These are phyloP conservation scores for Hippocampus guttulatus DNA, from an alignment of 2,113 vertebrate genomes.

Conservation along the genomic window DNA sequence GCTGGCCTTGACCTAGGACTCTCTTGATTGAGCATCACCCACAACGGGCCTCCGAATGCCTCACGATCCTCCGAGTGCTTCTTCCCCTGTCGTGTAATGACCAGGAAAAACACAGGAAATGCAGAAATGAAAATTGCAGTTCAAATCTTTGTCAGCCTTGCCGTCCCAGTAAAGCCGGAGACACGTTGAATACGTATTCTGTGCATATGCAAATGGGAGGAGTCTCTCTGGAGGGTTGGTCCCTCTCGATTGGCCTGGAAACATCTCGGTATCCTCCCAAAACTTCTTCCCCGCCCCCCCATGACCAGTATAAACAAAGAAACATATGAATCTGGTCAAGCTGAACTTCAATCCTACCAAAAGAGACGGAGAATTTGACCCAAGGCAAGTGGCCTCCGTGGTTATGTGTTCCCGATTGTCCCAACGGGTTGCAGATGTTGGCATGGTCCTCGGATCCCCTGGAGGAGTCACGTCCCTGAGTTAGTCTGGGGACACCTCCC, in stretches of 20 bases:
- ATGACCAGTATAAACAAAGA: not conserved
- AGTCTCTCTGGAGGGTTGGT: not conserved
- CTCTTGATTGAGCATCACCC: too few species aligned
- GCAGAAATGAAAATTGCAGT: too few species aligned
- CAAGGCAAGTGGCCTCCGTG: not conserved
- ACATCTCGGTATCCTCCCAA: not conserved
- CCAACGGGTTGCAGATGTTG: too few species aligned
- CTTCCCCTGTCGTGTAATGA: too few species aligned
- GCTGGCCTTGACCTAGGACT: too few species aligned
- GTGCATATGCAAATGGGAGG: not conserved
- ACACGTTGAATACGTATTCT: not conserved
- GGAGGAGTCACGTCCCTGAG: not conserved
- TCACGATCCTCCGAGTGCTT: too few species aligned
- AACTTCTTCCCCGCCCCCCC: not conserved
- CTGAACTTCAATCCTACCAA: not conserved
- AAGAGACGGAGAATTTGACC: not conserved
- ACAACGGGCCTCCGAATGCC: too few species aligned
- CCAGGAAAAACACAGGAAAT: too few species aligned
- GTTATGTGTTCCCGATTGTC: too few species aligned
- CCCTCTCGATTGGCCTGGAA: not conserved
- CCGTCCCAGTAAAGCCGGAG: not conserved
- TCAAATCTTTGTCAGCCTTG: too few species aligned
- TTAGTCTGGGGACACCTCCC: not conserved
- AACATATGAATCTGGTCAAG: not conserved
- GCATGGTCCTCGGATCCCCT: too few species aligned